These are phyloP conservation scores for Carollia perspicillata DNA, from an alignment of 2,113 vertebrate species.

Conservation along the genomic window DNA sequence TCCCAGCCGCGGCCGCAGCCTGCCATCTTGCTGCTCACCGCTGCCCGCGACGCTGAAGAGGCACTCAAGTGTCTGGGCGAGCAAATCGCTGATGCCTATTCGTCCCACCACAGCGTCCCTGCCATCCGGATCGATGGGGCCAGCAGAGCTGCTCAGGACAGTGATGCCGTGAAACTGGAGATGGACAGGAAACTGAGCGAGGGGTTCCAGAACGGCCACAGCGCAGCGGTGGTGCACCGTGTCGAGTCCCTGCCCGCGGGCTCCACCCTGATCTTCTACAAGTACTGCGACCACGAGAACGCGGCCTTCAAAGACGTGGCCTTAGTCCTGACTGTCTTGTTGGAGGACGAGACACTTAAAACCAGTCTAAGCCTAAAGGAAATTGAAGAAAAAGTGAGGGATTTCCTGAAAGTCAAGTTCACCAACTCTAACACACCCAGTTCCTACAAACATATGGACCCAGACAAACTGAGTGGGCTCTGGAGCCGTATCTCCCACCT, in stretches of 20 bases:
- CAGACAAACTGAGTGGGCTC: slow-evolving; percentile 85
- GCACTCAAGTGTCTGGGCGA: slow-evolving; percentile 88
- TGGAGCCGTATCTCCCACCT: slow-evolving; percentile 88
- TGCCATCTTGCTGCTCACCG: slow-evolving; percentile 90
- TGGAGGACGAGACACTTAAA: slow-evolving; percentile 84
- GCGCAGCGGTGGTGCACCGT: slow-evolving; percentile 90
- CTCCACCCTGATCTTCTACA: slow-evolving; percentile 96
- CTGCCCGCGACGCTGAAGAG: slow-evolving; percentile 85
- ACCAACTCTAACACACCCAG: slow-evolving; percentile 58
- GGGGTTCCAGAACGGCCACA: slow-evolving; percentile 86
- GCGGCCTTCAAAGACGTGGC: slow-evolving; percentile 92
- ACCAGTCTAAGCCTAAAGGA: slow-evolving; percentile 77
- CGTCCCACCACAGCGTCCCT: slow-evolving; percentile 83
- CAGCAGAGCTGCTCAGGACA: slow-evolving; percentile 82
- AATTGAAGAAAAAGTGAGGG: slow-evolving; percentile 94
- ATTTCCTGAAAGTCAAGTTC: slow-evolving; percentile 87
- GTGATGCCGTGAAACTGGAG: slow-evolving; percentile 87
- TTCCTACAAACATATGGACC: slow-evolving; percentile 81
- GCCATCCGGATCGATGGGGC: slow-evolving; percentile 87
- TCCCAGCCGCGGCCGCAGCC: slow-evolving; percentile 84
- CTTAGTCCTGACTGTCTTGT: slow-evolving; percentile 91
- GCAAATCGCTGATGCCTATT: slow-evolving; percentile 86
- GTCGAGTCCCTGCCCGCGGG: slow-evolving; percentile 92
- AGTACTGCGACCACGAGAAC: slow-evolving; percentile 97
- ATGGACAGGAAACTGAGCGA: slow-evolving; percentile 86